A percentile compares a stretch with the other conserved stretches of the same genome.
Evolutionary conservation across 2,113 vertebrate species (phyloP).

Genomic region (Cyphomyrus plagiostoma): DNA sequence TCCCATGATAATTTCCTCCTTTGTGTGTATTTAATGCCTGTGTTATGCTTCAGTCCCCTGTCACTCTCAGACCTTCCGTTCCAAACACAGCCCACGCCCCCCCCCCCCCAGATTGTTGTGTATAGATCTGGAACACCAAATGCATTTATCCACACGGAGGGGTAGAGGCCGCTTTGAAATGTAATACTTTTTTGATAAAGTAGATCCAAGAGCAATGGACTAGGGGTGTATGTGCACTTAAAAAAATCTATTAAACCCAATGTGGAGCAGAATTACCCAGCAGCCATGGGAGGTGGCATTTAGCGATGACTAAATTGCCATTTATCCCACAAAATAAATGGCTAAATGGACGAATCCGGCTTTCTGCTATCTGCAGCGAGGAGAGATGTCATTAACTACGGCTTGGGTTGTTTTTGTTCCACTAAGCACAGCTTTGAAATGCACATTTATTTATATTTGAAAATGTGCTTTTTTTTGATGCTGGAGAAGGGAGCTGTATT

Average conservation of each 20-base stretch:
- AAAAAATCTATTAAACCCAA: constrained; percentile 48
- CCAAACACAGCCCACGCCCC: constrained; percentile 2
- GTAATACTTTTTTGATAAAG: constrained; percentile 46
- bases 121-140: constrained; percentile 25
- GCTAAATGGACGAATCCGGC: constrained; percentile 53
- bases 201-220: constrained; percentile 39
- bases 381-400: constrained; percentile 43
- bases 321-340: constrained; percentile 59
- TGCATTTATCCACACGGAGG: constrained; percentile 36
- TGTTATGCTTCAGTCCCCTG: not conserved
- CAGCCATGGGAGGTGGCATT: constrained; percentile 64
- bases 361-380: constrained; percentile 48
- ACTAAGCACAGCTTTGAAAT: constrained; percentile 24
- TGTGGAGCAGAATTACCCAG: constrained; percentile 40
- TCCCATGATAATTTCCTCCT: not conserved
- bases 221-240: constrained; percentile 30
- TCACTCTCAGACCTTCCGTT: constrained; percentile 19
- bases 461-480: not conserved
- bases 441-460: constrained; percentile 23
- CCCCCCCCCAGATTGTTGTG: constrained; percentile 17
- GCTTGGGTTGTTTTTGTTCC: constrained; percentile 27
- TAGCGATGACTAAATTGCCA: constrained; percentile 61
- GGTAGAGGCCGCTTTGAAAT: constrained; percentile 34
- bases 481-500: not conserved
- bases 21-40: not conserved